A percentile compares a stretch with the other conserved stretches of the same genome.
These are phyloP conservation scores for Indicator indicator DNA, from an alignment of 2,113 vertebrate species.

Conservation along the genomic window DNA sequence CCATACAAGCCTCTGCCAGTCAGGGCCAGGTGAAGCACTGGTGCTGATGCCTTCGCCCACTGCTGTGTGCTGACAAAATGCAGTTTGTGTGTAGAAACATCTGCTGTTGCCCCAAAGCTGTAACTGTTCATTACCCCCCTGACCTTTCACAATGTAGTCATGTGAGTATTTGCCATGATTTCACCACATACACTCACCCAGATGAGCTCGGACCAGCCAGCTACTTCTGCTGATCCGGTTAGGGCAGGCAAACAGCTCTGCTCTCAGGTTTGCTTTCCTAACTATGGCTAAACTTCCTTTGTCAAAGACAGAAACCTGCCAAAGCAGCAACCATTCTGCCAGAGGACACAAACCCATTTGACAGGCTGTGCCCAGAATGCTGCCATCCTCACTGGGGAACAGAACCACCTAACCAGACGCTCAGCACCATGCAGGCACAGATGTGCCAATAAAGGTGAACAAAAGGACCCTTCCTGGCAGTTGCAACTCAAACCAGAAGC, in stretches of 20 bases:
- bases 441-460: background rate
- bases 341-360: background rate
- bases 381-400: background rate
- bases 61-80: background rate
- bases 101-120: background rate
- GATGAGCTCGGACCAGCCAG: background rate
- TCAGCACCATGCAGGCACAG: background rate
- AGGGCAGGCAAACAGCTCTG: background rate
- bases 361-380: accelerated
- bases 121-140: background rate
- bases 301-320: background rate
- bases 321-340: background rate
- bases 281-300: background rate
- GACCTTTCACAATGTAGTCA: background rate
- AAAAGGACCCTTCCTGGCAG: background rate
- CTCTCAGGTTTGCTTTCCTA: background rate
- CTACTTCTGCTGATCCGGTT: background rate
- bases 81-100: background rate
- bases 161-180: background rate
- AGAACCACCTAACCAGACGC: accelerated
- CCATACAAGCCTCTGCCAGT: background rate
- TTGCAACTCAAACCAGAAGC: background rate
- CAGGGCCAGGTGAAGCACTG: background rate
- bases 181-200: background rate
- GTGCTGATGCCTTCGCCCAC: background rate